These are phyloP conservation scores for Daktulosphaira vitifoliae DNA, from an alignment of 1,140 invertebrate genomes.

Conservation along the genomic window DNA sequence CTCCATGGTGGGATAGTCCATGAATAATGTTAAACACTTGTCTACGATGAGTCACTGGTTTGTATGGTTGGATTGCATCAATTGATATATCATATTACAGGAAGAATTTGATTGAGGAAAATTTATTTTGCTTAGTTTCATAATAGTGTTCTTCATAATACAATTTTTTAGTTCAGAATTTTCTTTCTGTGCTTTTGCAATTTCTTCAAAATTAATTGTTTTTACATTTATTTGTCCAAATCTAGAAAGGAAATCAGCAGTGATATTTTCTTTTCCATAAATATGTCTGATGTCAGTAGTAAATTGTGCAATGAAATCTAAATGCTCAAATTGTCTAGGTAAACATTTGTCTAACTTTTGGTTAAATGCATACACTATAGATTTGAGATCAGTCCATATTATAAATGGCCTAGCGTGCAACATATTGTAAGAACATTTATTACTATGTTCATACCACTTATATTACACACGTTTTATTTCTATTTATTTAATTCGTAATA, in stretches of 20 bases:
- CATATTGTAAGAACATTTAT: too few species aligned
- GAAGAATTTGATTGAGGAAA: background rate
- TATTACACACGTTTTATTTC: too few species aligned
- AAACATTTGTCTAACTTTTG: too few species aligned
- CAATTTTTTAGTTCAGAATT: background rate
- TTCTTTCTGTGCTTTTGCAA: too few species aligned
- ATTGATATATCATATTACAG: background rate
- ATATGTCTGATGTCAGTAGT: conserved; percentile 4
- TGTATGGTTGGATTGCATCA: background rate
- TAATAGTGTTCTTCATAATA: background rate
- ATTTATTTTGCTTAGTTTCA: background rate
- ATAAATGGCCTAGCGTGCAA: background rate
- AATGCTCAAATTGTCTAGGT: too few species aligned
- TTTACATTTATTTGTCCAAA: background rate
- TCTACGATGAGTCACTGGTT: background rate
- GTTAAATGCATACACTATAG: too few species aligned
- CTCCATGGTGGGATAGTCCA: too few species aligned
- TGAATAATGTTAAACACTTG: background rate
- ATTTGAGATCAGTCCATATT: background rate
- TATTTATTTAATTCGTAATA: too few species aligned
- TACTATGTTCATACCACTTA: too few species aligned
- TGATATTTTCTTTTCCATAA: background rate
- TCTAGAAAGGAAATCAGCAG: too few species aligned
- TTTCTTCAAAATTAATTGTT: background rate
- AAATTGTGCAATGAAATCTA: too few species aligned